A percentile compares a stretch with the other conserved stretches of the same genome.
Conservation (phyloP, 2,113 vertebrate species). For the mouse (Mus musculus) region DNA sequence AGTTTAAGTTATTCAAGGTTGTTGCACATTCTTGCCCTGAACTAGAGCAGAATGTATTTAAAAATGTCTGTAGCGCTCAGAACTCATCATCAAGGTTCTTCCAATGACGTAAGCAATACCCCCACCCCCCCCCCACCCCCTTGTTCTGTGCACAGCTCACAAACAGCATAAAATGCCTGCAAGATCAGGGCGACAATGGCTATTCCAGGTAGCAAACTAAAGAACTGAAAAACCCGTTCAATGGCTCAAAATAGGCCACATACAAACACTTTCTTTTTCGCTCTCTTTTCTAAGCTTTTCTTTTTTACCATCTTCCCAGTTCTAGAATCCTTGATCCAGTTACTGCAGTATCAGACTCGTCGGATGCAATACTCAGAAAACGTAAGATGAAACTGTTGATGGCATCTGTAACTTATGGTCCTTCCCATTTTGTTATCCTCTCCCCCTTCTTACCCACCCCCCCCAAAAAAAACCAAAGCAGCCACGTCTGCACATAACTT, state of each 20-base stretch:
- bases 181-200: slow-evolving; percentile 12
- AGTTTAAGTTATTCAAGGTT: slow-evolving; percentile 95
- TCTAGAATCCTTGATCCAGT: neutral
- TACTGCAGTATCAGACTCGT: neutral
- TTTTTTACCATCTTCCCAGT: neutral
- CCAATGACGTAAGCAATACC: slow-evolving; percentile 75
- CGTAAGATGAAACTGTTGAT: slow-evolving; percentile 61
- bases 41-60: slow-evolving; percentile 79
- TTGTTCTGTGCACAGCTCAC: slow-evolving; percentile 44
- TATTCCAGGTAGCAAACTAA: slow-evolving; percentile 75
- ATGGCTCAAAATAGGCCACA: slow-evolving; percentile 48
- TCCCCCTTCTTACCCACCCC: accelerated
- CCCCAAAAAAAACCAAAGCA: slow-evolving; percentile 48
- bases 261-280: slow-evolving; percentile 18
- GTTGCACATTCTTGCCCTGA: slow-evolving; percentile 91
- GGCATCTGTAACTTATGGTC: slow-evolving; percentile 79
- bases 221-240: slow-evolving; percentile 46
- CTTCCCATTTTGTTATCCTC: slow-evolving; percentile 74
- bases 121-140: slow-evolving; percentile 59
- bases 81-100: slow-evolving; percentile 73
- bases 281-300: slow-evolving; percentile 64
- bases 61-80: slow-evolving; percentile 76
- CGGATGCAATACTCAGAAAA: slow-evolving; percentile 55
- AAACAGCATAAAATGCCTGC: slow-evolving; percentile 32
- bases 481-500: slow-evolving; percentile 82